Conservation (phyloP, 2,113 vertebrate genomes). For the Danionella cerebrum region DNA sequence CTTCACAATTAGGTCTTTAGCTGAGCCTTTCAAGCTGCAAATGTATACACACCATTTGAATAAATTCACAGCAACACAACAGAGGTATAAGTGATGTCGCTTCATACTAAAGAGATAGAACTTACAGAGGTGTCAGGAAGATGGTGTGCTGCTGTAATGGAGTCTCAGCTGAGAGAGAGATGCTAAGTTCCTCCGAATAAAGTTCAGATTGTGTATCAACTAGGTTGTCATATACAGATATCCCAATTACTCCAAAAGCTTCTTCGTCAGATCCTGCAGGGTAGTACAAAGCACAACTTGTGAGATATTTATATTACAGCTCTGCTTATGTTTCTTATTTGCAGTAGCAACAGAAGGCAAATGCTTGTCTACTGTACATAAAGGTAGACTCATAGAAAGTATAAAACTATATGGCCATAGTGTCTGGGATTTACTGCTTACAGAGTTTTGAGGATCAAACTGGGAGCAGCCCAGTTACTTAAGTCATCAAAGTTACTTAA, state of each 20-base stretch:
- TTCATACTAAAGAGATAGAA: slow-evolving; percentile 10
- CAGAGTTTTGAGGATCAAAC: too few species aligned
- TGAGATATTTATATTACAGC: too few species aligned
- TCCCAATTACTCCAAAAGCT: slow-evolving; percentile 43
- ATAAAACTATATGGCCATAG: too few species aligned
- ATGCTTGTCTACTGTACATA: too few species aligned
- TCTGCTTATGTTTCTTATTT: too few species aligned
- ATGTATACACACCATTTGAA: background rate
- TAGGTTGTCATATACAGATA: slow-evolving; percentile 39
- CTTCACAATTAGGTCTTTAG: slow-evolving; percentile 46
- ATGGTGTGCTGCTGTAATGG: slow-evolving; percentile 51
- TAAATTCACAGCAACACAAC: background rate
- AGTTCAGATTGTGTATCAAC: slow-evolving; percentile 38
- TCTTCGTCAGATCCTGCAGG: slow-evolving; percentile 38
- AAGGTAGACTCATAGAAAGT: too few species aligned
- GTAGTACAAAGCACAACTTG: background rate
- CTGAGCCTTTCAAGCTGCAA: slow-evolving; percentile 50
- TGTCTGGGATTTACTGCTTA: too few species aligned
- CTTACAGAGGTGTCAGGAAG: slow-evolving; percentile 67
- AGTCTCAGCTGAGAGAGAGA: slow-evolving; percentile 35
- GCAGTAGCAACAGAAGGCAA: too few species aligned
- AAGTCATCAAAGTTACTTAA: too few species aligned
- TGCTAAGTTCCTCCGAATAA: slow-evolving; percentile 40
- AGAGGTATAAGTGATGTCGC: background rate
- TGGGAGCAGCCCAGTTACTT: too few species aligned